phyloP scores from a whole-genome alignment of 1,140 invertebrate genomes.

The Pseudomyrmex pallidus region DNA sequence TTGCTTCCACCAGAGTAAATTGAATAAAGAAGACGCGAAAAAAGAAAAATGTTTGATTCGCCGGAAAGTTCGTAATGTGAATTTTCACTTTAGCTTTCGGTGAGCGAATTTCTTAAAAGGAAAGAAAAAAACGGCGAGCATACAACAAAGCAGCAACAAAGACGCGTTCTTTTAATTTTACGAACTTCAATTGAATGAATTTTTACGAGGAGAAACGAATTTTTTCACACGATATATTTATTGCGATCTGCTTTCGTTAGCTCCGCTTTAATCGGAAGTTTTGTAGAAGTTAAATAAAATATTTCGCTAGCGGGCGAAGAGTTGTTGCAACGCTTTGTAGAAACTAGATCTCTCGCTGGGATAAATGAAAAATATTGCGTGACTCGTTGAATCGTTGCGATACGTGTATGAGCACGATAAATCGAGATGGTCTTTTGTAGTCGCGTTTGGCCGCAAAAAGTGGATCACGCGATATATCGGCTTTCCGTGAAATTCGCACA shows the following conservation, averaged over 20 bases:
- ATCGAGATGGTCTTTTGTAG: constrained; percentile 27
- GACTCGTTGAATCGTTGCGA: constrained; percentile 14
- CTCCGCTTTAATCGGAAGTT: constrained; percentile 12
- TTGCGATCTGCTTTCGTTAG: neutral
- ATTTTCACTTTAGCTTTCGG: constrained; percentile 21
- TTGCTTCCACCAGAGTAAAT: neutral
- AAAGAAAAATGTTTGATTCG: neutral
- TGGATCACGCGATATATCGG: constrained; percentile 1
- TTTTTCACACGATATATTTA: neutral
- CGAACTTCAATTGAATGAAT: neutral
- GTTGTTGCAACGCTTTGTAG: neutral
- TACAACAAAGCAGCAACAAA: neutral
- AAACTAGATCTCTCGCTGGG: constrained; percentile 35
- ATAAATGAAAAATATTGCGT: constrained; percentile 45
- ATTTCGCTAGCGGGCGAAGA: constrained; percentile 5
- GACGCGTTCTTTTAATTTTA: neutral
- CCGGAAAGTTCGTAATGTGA: neutral
- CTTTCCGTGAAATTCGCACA: neutral
- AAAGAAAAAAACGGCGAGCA: neutral
- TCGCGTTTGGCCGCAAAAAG: neutral
- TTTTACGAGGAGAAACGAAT: neutral
- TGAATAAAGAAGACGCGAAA: constrained; percentile 6
- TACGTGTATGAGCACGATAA: neutral
- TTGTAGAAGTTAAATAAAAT: constrained; percentile 50
- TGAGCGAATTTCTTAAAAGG: constrained; percentile 11